Conservation (phyloP, 2,113 vertebrate species). For the Chaetorhynchus papuensis region DNA sequence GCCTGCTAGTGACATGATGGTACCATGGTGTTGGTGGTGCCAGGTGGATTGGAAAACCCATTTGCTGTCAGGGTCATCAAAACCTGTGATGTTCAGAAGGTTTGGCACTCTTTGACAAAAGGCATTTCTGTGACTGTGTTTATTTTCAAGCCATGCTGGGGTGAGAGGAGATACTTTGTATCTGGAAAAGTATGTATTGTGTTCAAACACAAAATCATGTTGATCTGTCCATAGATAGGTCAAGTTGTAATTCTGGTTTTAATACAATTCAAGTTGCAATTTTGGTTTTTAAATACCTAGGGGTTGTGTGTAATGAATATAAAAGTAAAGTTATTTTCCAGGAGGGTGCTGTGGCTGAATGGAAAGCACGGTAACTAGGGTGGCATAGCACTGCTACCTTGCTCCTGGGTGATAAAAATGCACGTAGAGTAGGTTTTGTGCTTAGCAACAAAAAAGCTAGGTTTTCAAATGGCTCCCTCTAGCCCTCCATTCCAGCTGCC, state of each 20-base stretch:
- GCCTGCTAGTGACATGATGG: neutral
- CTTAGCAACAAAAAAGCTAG: conserved; percentile 26
- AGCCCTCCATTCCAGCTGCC: neutral
- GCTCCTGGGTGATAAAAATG: conserved; percentile 42
- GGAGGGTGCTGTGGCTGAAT: conserved; percentile 41
- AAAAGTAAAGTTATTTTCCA: conserved; percentile 61
- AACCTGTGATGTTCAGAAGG: conserved; percentile 2
- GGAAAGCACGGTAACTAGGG: conserved; percentile 66
- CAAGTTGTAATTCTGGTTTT: neutral
- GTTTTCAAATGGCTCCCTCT: neutral
- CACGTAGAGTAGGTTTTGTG: conserved; percentile 32
- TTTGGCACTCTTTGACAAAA: conserved; percentile 1
- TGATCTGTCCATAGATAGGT: neutral
- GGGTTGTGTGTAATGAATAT: conserved; percentile 37
- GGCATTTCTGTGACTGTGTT: neutral
- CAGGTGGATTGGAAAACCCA: neutral
- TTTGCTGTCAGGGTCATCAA: neutral
- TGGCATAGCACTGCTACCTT: conserved; percentile 15
- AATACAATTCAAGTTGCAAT: neutral
- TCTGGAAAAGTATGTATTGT: neutral
- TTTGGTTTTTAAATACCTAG: conserved; percentile 15
- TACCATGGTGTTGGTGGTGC: neutral
- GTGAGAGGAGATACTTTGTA: neutral
- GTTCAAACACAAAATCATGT: neutral
- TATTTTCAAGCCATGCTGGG: neutral